Evolutionary conservation across 2,797 vertebrate genomes (phyloP).

Genomic region (Esox lucius): DNA sequence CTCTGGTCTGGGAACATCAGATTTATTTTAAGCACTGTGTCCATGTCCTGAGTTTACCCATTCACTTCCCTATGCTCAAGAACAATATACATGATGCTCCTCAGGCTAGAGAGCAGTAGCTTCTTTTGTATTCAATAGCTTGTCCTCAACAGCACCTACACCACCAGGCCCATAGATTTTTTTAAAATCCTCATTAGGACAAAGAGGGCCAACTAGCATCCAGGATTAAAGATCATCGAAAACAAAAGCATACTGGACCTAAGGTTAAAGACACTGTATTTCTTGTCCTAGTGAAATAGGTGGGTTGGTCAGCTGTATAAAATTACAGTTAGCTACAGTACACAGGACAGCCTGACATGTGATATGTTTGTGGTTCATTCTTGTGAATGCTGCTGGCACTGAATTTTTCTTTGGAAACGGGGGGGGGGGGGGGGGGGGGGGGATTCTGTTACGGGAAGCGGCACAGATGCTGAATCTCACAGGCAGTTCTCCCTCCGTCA

Average conservation of each 20-base stretch:
- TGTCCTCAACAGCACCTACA: constrained; percentile 41
- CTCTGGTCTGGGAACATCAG: background rate
- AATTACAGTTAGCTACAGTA: too few species aligned
- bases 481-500: constrained; percentile 18
- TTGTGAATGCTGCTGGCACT: constrained; percentile 8
- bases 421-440: background rate
- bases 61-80: background rate
- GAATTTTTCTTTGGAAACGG: constrained; percentile 7
- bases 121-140: background rate
- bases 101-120: background rate
- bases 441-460: constrained; percentile 26
- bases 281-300: background rate
- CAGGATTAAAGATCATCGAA: background rate
- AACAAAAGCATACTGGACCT: background rate
- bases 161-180: constrained; percentile 56
- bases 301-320: background rate
- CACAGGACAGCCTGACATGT: background rate
- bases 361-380: background rate
- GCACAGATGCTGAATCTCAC: constrained; percentile 29
- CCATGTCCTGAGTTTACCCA: background rate
- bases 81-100: background rate
- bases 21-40: background rate
- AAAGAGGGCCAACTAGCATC: constrained; percentile 10
- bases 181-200: constrained; percentile 13
- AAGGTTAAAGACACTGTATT: background rate